These are phyloP conservation scores for Heterodera carotae DNA, from an alignment of 1,140 invertebrate species.

Conservation along the genomic window DNA sequence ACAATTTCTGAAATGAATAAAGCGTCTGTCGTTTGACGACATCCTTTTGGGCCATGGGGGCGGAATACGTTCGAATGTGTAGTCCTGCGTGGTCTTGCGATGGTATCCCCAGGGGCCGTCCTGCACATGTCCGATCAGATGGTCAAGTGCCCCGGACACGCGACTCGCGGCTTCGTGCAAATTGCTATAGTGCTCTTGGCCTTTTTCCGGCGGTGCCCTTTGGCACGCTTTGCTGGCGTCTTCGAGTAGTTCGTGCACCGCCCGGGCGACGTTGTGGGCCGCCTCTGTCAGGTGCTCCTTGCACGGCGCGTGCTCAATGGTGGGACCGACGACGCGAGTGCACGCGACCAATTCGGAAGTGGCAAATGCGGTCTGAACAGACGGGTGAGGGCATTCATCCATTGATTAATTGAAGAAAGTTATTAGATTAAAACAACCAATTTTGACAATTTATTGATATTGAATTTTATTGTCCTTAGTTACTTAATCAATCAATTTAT, in stretches of 20 bases:
- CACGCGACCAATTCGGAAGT: slow-evolving; percentile 96
- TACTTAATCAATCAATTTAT: no score
- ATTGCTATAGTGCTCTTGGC: slow-evolving; percentile 73
- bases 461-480: no score
- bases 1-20: slow-evolving; percentile 43
- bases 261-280: slow-evolving; percentile 80
- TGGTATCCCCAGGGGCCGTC: slow-evolving; percentile 64
- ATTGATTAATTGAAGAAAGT: no score
- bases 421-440: no score
- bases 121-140: slow-evolving; percentile 86
- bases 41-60: no score
- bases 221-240: slow-evolving; percentile 76
- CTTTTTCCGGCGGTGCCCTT: slow-evolving; percentile 46
- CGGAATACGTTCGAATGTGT: slow-evolving; percentile 65
- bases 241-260: slow-evolving; percentile 85
- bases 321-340: slow-evolving; percentile 80
- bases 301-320: slow-evolving; percentile 84
- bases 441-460: no score
- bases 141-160: slow-evolving; percentile 81
- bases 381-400: no score
- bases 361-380: slow-evolving; percentile 82
- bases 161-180: slow-evolving; percentile 81
- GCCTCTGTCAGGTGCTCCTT: slow-evolving; percentile 90
- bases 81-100: slow-evolving; percentile 62
- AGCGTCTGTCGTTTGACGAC: slow-evolving; percentile 53